These are phyloP conservation scores for Pheosia gnoma DNA, from an alignment of 2,888 invertebrate species.

Conservation along the genomic window DNA sequence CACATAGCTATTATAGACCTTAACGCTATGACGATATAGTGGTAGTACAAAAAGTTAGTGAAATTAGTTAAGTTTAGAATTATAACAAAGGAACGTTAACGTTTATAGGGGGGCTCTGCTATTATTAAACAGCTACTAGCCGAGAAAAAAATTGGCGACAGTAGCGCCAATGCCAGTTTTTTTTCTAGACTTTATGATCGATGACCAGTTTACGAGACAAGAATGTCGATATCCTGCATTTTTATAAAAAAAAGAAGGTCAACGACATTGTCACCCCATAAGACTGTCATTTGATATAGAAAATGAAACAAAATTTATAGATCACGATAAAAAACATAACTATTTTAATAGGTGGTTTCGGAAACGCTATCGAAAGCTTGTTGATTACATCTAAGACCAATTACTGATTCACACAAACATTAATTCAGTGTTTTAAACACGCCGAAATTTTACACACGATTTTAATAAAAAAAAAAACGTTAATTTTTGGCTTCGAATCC, in stretches of 20 bases:
- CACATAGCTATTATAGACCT: conserved; percentile 21
- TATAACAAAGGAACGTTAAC: not conserved
- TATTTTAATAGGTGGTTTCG: not conserved
- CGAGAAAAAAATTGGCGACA: no score
- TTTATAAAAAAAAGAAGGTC: no score
- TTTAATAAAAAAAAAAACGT: conserved; percentile 16
- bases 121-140: no score
- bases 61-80: not conserved
- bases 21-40: conserved; percentile 4
- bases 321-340: not conserved
- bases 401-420: conserved; percentile 12
- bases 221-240: conserved; percentile 12
- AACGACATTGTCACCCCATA: no score
- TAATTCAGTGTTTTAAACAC: conserved; percentile 20
- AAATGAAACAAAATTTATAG: not conserved
- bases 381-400: conserved; percentile 9
- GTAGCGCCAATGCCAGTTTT: no score
- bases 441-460: conserved; percentile 15
- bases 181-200: no score
- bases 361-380: not conserved
- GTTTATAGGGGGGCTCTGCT: not conserved
- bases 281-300: conserved; percentile 9
- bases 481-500: conserved; percentile 26
- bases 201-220: conserved; percentile 23
- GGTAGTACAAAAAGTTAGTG: conserved; percentile 2